These are phyloP conservation scores for Hassar affinis DNA, from an alignment of 2,113 vertebrate genomes.

Conservation along the genomic window DNA sequence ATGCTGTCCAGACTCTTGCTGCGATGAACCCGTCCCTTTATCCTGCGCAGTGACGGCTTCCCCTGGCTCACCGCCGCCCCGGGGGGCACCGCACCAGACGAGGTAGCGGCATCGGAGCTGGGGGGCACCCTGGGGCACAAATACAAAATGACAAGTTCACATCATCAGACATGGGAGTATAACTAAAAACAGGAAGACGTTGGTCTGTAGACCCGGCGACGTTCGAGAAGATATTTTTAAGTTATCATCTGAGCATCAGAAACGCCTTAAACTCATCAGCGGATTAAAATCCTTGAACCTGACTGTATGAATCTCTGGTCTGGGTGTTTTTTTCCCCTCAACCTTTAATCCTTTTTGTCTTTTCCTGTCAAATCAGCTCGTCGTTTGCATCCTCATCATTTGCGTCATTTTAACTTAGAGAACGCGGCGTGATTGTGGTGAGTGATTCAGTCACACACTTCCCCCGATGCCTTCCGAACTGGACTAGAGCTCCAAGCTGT, in stretches of 20 bases:
- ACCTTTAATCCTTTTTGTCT: too few species aligned
- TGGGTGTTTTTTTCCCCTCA: too few species aligned
- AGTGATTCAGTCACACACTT: neutral
- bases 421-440: neutral
- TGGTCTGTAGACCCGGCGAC: neutral
- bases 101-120: slow-evolving; percentile 77
- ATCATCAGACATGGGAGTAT: neutral
- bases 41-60: slow-evolving; percentile 90
- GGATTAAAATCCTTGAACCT: too few species aligned
- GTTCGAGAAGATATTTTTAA: too few species aligned
- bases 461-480: neutral
- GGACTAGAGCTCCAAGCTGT: neutral
- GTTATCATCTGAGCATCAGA: too few species aligned
- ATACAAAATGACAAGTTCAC: neutral
- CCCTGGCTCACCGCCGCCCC: slow-evolving; percentile 83
- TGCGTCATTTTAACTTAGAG: too few species aligned
- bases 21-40: slow-evolving; percentile 93
- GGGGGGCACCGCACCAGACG: slow-evolving; percentile 77
- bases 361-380: too few species aligned
- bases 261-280: too few species aligned
- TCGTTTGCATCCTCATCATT: neutral
- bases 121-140: slow-evolving; percentile 78
- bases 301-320: neutral
- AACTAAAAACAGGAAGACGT: too few species aligned
- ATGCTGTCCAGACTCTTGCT: slow-evolving; percentile 95